Conservation (phyloP, 2,113 vertebrate species). For the Bubo scandiacus region DNA sequence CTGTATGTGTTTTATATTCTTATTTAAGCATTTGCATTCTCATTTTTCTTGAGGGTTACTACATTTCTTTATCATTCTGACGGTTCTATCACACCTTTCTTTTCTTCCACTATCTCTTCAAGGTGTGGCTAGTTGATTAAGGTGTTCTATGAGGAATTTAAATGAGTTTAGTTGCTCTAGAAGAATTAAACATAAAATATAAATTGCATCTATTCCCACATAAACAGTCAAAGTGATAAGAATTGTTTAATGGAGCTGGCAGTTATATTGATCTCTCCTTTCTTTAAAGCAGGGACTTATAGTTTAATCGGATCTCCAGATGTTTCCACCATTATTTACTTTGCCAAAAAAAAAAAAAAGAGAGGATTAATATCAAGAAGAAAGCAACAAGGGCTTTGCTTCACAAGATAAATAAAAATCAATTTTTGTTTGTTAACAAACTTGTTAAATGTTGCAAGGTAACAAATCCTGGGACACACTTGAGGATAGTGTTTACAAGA, state of each 20-base stretch:
- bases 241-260: conserved; percentile 48
- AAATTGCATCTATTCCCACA: conserved; percentile 4
- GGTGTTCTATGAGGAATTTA: neutral
- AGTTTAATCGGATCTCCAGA: neutral
- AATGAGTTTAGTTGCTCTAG: neutral
- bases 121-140: conserved; percentile 31
- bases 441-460: conserved; percentile 3
- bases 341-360: neutral
- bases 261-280: conserved; percentile 26
- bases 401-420: conserved; percentile 38
- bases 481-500: neutral
- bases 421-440: conserved; percentile 43
- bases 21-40: neutral
- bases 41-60: conserved; percentile 3
- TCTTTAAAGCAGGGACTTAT: conserved; percentile 22
- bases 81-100: neutral
- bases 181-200: conserved; percentile 44
- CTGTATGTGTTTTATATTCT: neutral
- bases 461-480: conserved; percentile 14
- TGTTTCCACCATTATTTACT: conserved; percentile 37
- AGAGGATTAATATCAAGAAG: conserved; percentile 14
- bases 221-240: conserved; percentile 32
- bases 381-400: neutral
- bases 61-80: conserved; percentile 17
- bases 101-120: neutral